These are phyloP conservation scores for Vannuccia rotundouncinata DNA, from an alignment of 2,888 invertebrate genomes.

Conservation along the genomic window DNA sequence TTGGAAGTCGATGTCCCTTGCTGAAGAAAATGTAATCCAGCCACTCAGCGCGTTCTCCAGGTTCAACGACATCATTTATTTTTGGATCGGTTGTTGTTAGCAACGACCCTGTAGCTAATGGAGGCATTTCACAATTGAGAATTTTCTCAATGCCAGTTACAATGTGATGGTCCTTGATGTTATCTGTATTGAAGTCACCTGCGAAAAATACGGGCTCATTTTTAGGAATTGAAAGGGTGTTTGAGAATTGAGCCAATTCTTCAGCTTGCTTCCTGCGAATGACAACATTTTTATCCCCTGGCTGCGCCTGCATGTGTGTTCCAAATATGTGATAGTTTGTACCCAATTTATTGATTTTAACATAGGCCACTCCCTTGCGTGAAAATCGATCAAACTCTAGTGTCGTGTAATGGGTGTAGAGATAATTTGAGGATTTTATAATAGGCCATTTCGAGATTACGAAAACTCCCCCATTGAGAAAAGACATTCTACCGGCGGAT, in stretches of 20 bases:
- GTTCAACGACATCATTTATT: constrained; percentile 40
- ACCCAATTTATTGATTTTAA: constrained; percentile 30
- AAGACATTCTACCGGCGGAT: neutral
- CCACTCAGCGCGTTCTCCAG: constrained; percentile 33
- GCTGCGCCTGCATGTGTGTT: constrained; percentile 39
- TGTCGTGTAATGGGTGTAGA: neutral
- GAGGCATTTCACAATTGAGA: constrained; percentile 35
- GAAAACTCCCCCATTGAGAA: constrained; percentile 19
- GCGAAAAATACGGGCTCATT: constrained; percentile 36
- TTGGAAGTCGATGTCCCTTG: neutral
- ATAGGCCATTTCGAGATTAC: constrained; percentile 29
- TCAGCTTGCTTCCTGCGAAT: constrained; percentile 17
- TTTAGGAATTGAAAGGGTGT: neutral
- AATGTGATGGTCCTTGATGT: constrained; percentile 13
- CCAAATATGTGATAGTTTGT: constrained; percentile 36
- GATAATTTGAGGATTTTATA: neutral
- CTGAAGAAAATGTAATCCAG: constrained; percentile 38
- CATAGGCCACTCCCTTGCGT: constrained; percentile 38
- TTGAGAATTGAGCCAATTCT: constrained; percentile 36
- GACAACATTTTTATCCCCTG: constrained; percentile 32
- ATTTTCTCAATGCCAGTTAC: neutral
- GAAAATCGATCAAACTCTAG: constrained; percentile 33
- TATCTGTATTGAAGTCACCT: constrained; percentile 40
- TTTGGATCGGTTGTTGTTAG: constrained; percentile 33
- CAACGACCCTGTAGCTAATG: constrained; percentile 25